Evolutionary conservation across 2,797 vertebrate species (phyloP).

Genomic region (Pipistrellus kuhlii): DNA sequence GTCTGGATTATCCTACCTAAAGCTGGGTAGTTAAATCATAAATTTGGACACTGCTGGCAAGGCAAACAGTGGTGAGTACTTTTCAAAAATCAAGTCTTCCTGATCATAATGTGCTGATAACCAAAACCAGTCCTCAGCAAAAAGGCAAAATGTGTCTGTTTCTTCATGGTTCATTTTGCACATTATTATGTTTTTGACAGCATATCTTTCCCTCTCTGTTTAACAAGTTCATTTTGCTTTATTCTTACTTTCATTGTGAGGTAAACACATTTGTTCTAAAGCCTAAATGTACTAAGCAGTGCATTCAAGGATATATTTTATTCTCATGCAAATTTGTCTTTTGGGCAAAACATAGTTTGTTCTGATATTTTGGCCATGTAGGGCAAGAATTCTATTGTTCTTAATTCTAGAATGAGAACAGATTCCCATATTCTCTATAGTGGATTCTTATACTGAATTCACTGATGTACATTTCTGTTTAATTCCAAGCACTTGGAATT

Average conservation of each 20-base stretch:
- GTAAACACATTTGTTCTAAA: not conserved
- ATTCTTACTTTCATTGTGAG: not conserved
- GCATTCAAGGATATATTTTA: not conserved
- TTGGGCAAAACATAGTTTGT: not conserved
- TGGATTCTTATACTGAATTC: not conserved
- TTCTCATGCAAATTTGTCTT: not conserved
- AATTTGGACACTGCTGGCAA: not conserved
- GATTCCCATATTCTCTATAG: not conserved
- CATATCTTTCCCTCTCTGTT: not conserved
- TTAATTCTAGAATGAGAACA: not conserved
- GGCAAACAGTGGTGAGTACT: not conserved
- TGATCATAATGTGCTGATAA: not conserved
- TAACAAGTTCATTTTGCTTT: constrained; percentile 26
- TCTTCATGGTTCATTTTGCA: constrained; percentile 8
- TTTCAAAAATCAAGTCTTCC: not conserved
- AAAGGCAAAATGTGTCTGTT: not conserved
- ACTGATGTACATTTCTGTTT: constrained; percentile 32
- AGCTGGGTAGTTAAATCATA: not conserved
- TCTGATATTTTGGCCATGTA: not conserved
- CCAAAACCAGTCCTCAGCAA: not conserved
- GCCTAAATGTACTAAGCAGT: not conserved
- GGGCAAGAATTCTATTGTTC: not conserved
- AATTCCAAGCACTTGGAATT: not conserved
- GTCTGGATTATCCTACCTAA: not conserved
- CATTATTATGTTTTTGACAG: not conserved